phyloP scores from a whole-genome alignment of 2,888 invertebrate species.

The Epistrophe eligans region DNA sequence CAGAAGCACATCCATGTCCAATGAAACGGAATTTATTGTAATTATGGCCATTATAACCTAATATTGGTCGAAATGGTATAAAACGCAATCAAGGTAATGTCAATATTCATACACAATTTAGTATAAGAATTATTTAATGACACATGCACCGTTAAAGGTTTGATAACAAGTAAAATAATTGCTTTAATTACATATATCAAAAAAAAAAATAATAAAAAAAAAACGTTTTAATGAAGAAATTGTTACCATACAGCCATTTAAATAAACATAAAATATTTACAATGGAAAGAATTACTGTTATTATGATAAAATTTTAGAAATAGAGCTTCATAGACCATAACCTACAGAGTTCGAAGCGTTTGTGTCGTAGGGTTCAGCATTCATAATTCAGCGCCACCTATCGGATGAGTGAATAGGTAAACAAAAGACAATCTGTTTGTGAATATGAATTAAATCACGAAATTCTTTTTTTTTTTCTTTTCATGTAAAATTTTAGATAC shows the following conservation, averaged over 20 bases:
- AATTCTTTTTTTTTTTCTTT: too few relatives aligned
- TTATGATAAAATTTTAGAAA: too few relatives aligned
- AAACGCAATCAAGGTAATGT: slow-evolving; percentile 41
- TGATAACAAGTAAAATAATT: slow-evolving; percentile 17
- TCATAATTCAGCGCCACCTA: too few relatives aligned
- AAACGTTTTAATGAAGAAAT: not conserved
- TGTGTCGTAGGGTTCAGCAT: too few relatives aligned
- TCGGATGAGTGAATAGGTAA: too few relatives aligned
- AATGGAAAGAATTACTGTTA: too few relatives aligned
- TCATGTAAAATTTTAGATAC: too few relatives aligned
- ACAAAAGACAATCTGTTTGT: too few relatives aligned
- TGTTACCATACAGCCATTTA: not conserved
- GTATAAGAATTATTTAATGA: slow-evolving; percentile 24
- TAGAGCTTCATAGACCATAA: too few relatives aligned
- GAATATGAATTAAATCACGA: too few relatives aligned
- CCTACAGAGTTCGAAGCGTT: too few relatives aligned
- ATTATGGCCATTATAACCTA: slow-evolving; percentile 52
- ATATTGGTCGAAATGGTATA: slow-evolving; percentile 23
- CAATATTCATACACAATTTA: slow-evolving; percentile 25
- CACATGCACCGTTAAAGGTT: slow-evolving; percentile 18
- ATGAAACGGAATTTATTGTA: slow-evolving; percentile 47
- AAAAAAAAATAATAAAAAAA: not conserved
- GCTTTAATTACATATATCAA: not conserved
- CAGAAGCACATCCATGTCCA: slow-evolving; percentile 15
- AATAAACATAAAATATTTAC: too few relatives aligned